Evolutionary conservation across 2,888 invertebrate species (phyloP).

Genomic region (Protodeltote pygarga): DNA sequence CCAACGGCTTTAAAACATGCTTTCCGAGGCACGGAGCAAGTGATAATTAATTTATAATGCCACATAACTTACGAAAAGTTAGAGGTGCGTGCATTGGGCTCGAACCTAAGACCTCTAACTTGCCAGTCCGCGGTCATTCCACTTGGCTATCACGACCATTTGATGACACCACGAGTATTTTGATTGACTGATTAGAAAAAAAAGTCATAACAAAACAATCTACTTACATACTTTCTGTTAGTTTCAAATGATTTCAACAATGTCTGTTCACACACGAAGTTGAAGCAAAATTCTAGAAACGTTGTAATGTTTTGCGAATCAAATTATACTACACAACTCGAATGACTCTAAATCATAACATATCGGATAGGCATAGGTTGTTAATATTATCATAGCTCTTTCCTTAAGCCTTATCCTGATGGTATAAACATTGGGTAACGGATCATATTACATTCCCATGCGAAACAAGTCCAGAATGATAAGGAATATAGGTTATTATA

Average conservation of each 20-base stretch:
- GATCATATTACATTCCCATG: conserved; percentile 39
- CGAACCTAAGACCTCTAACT: too few species aligned
- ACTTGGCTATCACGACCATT: too few species aligned
- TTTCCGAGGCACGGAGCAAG: too few species aligned
- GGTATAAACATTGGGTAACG: conserved; percentile 53
- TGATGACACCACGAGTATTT: too few species aligned
- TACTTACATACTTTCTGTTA: not conserved
- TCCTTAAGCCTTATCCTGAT: conserved; percentile 49
- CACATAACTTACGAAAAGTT: too few species aligned
- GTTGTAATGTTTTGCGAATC: conserved; percentile 25
- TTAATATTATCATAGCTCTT: conserved; percentile 49
- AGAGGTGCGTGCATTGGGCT: too few species aligned
- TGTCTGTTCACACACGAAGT: conserved; percentile 9
- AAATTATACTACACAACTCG: conserved; percentile 8
- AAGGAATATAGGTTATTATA: conserved; percentile 1
- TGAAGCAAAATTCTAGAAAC: conserved; percentile 3
- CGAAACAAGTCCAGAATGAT: conserved; percentile 26
- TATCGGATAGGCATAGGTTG: conserved; percentile 26
- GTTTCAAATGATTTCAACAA: conserved; percentile 1
- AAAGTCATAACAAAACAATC: too few species aligned
- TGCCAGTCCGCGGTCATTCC: too few species aligned
- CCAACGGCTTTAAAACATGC: too few species aligned
- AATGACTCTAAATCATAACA: conserved; percentile 31
- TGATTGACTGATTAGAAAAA: too few species aligned
- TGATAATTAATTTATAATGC: too few species aligned